Evolutionary conservation across 2,113 vertebrate species (phyloP).

Genomic region (Myxocyprinus asiaticus): DNA sequence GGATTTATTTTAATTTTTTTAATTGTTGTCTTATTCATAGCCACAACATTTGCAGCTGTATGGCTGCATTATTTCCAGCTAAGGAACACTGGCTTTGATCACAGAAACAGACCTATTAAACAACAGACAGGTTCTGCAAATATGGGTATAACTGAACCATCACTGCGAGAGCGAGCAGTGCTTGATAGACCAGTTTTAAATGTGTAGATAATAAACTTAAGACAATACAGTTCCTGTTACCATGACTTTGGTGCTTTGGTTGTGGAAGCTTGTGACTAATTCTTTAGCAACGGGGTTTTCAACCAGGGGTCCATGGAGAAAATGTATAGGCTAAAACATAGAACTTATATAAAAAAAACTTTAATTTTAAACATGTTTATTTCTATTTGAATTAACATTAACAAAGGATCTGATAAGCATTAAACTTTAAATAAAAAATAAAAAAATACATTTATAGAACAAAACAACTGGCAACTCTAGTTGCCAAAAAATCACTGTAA

Average conservation of each 20-base stretch:
- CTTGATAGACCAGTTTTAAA: no score
- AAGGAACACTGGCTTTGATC: not conserved
- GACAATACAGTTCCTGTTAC: no score
- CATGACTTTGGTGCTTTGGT: no score
- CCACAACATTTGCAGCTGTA: not conserved
- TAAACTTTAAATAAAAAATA: no score
- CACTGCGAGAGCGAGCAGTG: no score
- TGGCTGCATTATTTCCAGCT: not conserved
- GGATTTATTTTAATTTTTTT: slow-evolving; percentile 39
- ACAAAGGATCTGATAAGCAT: no score
- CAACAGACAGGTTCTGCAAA: not conserved
- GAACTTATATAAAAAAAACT: not conserved
- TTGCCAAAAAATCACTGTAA: no score
- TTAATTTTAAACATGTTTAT: not conserved
- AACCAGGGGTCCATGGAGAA: not conserved
- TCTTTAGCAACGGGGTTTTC: not conserved
- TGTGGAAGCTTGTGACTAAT: not conserved
- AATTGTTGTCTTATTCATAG: not conserved
- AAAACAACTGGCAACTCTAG: no score
- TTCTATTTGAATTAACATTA: not conserved
- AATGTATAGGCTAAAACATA: not conserved
- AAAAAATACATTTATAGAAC: no score
- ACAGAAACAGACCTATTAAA: not conserved
- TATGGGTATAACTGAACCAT: no score
- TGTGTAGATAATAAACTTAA: no score